Evolutionary conservation across 1,140 invertebrate genomes (phyloP).

Genomic region (Tigriopus japonicus): DNA sequence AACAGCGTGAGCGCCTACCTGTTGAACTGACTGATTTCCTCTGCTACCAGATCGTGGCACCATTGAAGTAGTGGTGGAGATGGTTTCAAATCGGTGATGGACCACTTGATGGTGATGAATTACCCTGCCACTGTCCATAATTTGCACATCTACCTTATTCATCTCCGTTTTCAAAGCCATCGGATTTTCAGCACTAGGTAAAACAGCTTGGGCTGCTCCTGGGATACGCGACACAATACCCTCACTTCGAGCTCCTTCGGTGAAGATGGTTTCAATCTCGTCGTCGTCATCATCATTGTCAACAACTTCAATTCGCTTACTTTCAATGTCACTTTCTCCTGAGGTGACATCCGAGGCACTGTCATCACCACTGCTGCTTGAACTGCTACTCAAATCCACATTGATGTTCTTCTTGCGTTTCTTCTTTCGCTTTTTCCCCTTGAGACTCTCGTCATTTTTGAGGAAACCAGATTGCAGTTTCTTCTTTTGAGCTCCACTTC

Average conservation of each 20-base stretch:
- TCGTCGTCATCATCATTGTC: neutral
- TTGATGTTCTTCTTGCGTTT: too few species aligned
- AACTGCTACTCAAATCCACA: neutral
- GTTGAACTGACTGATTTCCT: too few species aligned
- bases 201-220: neutral
- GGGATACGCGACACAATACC: neutral
- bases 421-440: too few species aligned
- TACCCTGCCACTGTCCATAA: neutral
- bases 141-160: slow-evolving; percentile 6
- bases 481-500: too few species aligned
- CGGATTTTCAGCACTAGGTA: neutral
- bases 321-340: too few species aligned
- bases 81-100: slow-evolving; percentile 9
- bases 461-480: too few species aligned
- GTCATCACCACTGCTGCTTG: neutral
- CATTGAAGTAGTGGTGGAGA: slow-evolving; percentile 3
- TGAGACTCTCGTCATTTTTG: too few species aligned
- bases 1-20: too few species aligned
- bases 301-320: neutral
- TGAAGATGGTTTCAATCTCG: slow-evolving; percentile 5
- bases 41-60: neutral
- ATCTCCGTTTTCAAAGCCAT: slow-evolving; percentile 9
- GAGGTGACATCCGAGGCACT: too few species aligned
- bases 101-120: slow-evolving; percentile 3
- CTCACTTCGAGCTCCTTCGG: neutral